Evolutionary conservation across 2,113 vertebrate genomes (phyloP), one percentile per base, ranked within the genome.

Genomic region (Ceyx melanurus): DNA sequence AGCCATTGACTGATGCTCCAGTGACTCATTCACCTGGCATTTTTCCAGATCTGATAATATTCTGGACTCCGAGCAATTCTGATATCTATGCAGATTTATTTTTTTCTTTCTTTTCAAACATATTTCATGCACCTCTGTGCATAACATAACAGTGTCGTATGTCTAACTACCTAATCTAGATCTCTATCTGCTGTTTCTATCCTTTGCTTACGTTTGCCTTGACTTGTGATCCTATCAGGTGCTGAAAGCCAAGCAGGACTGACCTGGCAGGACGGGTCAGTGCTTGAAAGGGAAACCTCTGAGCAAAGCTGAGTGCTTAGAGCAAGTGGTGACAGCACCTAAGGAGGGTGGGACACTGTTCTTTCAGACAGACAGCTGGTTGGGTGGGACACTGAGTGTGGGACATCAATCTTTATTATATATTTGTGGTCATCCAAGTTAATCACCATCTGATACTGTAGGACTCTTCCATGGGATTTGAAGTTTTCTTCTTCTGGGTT

Each of bases 81-180:
- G 56, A 71, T 88, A 94, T 37, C 85, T 89, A 82, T 70, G 56
- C 31, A 70, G 74, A 61, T 51, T 56, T 31, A 54, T 19, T 40
- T 56, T 80, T 88, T 75, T 92, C 89, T 81, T 80, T 31, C 25
- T 61, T 51, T 82, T 89, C 62, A 46, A 87, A 73, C 95, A 96
- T 96, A 95, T 86, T 95, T 96, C 95, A 95, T 0, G 95, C 95
- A 91, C 90, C 91, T 95, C 62, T 92, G 93, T 76, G 92, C 95
- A 88, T 92, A 95, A 94, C 95, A 35, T 40, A 86, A 67, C 40
- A 53, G 70, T 3, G 33, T 56, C 82, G 46, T 65, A n/a, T 80
- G 75, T 66, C 64, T 54, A 89, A 94, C 73, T 80, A 60, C 72
- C 3, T 73, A 51, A 20, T 94, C 37, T 46, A 96, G 95, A 96